phyloP scores from a whole-genome alignment of 2,888 invertebrate genomes.

The Torymus auratus region DNA sequence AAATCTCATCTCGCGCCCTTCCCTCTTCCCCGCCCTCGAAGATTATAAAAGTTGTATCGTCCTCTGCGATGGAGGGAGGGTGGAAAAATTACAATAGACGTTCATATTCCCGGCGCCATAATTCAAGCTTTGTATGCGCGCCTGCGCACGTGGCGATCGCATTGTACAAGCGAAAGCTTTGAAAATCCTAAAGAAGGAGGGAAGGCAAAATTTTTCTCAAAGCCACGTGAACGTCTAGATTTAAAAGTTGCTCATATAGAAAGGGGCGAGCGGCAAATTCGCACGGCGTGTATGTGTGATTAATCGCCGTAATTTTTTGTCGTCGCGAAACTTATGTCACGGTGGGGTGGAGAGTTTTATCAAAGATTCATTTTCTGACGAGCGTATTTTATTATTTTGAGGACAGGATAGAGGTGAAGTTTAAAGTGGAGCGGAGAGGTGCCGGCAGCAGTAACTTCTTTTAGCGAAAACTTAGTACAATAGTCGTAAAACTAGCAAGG shows the following conservation, averaged over 20 bases:
- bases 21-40: not conserved
- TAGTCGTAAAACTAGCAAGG: too few species aligned
- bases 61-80: not conserved
- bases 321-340: conserved; percentile 26
- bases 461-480: too few species aligned
- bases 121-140: conserved; percentile 30
- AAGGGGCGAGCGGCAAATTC: conserved; percentile 24
- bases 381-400: not conserved
- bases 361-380: conserved; percentile 28
- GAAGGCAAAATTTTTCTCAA: conserved; percentile 21
- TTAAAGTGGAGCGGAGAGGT: not conserved
- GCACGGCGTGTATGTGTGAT: conserved; percentile 21
- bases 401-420: not conserved
- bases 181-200: not conserved
- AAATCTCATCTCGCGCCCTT: conserved; percentile 19
- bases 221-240: conserved; percentile 25
- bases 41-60: conserved; percentile 50
- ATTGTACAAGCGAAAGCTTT: too few species aligned
- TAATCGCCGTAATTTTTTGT: conserved; percentile 40
- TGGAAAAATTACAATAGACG: conserved; percentile 39
- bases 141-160: not conserved
- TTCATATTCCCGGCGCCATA: conserved; percentile 20
- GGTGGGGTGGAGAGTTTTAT: conserved; percentile 19
- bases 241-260: conserved; percentile 47
- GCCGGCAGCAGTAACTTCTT: too few species aligned